Conservation (phyloP, 2,797 vertebrate species). For the Diplodus puntazzo region DNA sequence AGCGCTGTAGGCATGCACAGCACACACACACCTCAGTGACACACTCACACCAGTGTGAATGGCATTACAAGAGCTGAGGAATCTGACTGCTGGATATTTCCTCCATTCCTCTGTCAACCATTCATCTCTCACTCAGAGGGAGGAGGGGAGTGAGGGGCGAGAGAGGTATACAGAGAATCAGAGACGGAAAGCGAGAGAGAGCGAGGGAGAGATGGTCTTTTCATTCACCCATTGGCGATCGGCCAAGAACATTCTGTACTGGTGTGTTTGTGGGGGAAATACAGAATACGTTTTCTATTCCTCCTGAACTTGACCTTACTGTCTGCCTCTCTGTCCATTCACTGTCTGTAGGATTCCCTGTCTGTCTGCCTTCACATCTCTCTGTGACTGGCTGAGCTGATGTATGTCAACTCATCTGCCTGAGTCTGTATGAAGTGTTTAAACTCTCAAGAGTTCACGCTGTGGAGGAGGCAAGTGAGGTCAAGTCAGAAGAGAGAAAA, state of each 20-base stretch:
- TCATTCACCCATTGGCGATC: constrained; percentile 69
- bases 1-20: constrained; percentile 18
- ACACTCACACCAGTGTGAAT: constrained; percentile 55
- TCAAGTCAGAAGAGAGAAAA: constrained; percentile 12
- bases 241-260: constrained; percentile 92
- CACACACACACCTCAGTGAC: constrained; percentile 29
- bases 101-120: constrained; percentile 76
- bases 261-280: constrained; percentile 78
- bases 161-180: constrained; percentile 45
- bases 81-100: constrained; percentile 74
- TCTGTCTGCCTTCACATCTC: constrained; percentile 29
- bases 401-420: constrained; percentile 1
- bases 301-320: constrained; percentile 72
- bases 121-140: constrained; percentile 63
- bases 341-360: constrained; percentile 37
- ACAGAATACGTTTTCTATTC: constrained; percentile 74
- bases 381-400: not conserved
- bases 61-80: constrained; percentile 64
- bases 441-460: constrained; percentile 3
- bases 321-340: constrained; percentile 56
- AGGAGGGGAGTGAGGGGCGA: constrained; percentile 43
- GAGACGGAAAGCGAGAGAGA: constrained; percentile 36
- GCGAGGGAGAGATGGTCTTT: constrained; percentile 57
- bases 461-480: constrained; percentile 9
- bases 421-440: not conserved